Conservation (phyloP, 2,113 vertebrate species). For the Urocitellus parryii region DNA sequence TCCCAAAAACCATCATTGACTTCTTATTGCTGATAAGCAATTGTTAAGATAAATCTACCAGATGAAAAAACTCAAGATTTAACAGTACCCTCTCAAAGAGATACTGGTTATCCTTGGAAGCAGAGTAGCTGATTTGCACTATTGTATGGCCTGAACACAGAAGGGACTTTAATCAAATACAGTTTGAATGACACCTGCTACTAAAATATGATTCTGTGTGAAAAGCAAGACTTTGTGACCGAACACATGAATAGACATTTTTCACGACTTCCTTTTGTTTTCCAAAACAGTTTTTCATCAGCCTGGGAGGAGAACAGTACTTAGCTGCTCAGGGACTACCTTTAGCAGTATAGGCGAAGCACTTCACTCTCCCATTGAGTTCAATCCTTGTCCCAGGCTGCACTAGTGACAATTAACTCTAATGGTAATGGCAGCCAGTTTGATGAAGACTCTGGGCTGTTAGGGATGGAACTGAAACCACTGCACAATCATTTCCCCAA, state of each 20-base stretch:
- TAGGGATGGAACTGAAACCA: conserved; percentile 50
- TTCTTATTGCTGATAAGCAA: conserved; percentile 34
- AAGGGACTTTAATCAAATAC: conserved; percentile 57
- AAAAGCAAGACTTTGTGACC: conserved; percentile 44
- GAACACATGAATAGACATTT: conserved; percentile 37
- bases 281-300: conserved; percentile 48
- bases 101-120: conserved; percentile 54
- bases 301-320: conserved; percentile 1
- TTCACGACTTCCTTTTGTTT: conserved; percentile 36
- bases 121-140: background rate
- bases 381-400: conserved; percentile 51
- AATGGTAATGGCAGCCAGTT: conserved; percentile 68
- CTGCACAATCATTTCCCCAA: conserved; percentile 70
- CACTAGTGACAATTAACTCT: conserved; percentile 70
- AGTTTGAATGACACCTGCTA: conserved; percentile 62
- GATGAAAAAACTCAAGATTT: conserved; percentile 18
- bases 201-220: conserved; percentile 63
- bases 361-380: conserved; percentile 49
- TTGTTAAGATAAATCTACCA: conserved; percentile 52
- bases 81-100: background rate
- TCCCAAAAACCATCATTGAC: conserved; percentile 25
- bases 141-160: conserved; percentile 40
- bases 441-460: conserved; percentile 61
- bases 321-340: conserved; percentile 42
- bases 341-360: background rate